Base-by-base conservation (phyloP, 1,140 invertebrate genomes). In the Drosophila hydei region DNA sequence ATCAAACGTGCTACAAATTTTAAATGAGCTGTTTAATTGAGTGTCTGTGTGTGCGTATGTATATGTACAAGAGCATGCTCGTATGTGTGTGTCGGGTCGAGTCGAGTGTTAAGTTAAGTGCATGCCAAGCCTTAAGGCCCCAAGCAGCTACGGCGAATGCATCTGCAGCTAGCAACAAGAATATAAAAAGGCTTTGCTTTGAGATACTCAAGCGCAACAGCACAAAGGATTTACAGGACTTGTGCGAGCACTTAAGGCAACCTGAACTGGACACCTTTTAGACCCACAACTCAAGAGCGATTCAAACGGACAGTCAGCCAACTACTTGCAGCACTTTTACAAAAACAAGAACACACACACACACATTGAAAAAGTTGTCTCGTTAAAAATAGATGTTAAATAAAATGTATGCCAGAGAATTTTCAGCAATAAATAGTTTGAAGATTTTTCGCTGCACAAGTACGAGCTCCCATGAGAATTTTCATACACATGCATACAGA, bases 1-100 rank as follows among this genome's bases (percentile, higher is more conserved):
- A 74, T 61, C 56, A 45, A 50, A 60, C 23, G 23, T 45, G 40
- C 54, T 16, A 8, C n/a, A 42, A 42, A 42, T 42, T 42, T 42
- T 3, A 79, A 79, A 77, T 74, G 74, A 70, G 68, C 68, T 78
- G 60, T 19, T 84, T 85, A 79, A 84, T 85, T 76, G 40, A 21
- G 62, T 72, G 51, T 56, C 40, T 30, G 14, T 67, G 48, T 23
- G 21, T 38, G 19, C 25, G 25, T 48, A 23, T 23, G 19, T 43
- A 42, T 19, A 61, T 50, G 40, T 18, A 16, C 54, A 25, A 18
- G 23, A 27, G 21, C 12, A 2, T 12, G 14, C 18, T 36, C 23
- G 23, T 43, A 36, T 25, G 3, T n/a, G n/a, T 11, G 19, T 19
- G 14, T 38, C n/a, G 23, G 18, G 2, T 23, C 40, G 23, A 11